A percentile compares a stretch with the other conserved stretches of the same genome.
phyloP scores from a whole-genome alignment of 64 coral and sea anemone genomes.

The Exaiptasia diaphana region DNA sequence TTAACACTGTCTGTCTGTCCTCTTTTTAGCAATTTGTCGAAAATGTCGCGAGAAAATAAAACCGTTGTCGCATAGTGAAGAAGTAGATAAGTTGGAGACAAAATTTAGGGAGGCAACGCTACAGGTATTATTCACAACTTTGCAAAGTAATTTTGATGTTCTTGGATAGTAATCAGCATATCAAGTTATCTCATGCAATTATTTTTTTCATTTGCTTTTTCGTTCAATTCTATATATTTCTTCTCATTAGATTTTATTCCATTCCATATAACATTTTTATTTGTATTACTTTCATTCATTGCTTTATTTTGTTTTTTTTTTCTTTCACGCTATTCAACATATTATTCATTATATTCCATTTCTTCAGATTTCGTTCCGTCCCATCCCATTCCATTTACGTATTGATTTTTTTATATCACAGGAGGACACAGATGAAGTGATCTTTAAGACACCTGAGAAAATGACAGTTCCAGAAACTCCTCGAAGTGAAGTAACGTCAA shows the following conservation, averaged over 20 bases:
- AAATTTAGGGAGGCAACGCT: constrained; percentile 35
- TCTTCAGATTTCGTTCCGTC: too few relatives aligned
- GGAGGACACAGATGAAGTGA: constrained; percentile 21
- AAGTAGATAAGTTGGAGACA: constrained; percentile 22
- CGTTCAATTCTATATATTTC: too few relatives aligned
- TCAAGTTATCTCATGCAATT: not conserved
- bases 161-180: not conserved
- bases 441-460: constrained; percentile 9
- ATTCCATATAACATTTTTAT: too few relatives aligned
- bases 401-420: too few relatives aligned
- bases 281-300: not conserved
- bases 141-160: constrained; percentile 3
- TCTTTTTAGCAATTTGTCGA: constrained; percentile 47
- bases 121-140: too few relatives aligned
- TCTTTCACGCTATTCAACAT: too few relatives aligned
- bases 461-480: constrained; percentile 12
- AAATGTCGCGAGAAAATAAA: constrained; percentile 47
- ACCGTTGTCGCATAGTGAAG: constrained; percentile 2
- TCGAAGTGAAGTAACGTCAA: constrained; percentile 35
- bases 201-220: too few relatives aligned
- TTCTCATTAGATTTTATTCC: too few relatives aligned
- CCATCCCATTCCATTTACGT: too few relatives aligned
- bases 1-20: too few relatives aligned
- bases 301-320: not conserved
- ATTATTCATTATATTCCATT: not conserved